phyloP scores from a whole-genome alignment of 2,797 vertebrate species.

The Lepilemur ruficaudatus region DNA sequence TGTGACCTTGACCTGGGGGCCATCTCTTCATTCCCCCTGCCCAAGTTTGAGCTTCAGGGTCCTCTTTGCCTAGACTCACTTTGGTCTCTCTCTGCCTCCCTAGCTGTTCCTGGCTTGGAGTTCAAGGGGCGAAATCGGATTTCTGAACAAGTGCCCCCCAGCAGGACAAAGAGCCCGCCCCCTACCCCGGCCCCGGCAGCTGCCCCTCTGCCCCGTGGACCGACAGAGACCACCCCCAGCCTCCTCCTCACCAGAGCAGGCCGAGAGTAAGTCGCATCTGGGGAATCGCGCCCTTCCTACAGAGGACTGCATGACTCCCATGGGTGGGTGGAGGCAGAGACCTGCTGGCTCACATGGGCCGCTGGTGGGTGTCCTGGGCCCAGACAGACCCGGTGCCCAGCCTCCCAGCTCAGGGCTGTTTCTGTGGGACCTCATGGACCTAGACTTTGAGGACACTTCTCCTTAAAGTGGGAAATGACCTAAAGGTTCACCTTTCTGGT shows the following conservation, averaged over 20 bases:
- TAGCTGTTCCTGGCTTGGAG: background rate
- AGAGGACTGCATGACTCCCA: too few species aligned
- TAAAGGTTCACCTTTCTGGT: background rate
- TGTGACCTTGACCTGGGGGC: background rate
- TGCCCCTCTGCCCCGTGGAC: constrained; percentile 67
- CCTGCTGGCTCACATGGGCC: background rate
- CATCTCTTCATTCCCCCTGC: rapidly evolving
- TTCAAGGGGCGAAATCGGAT: background rate
- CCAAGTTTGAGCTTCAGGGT: background rate
- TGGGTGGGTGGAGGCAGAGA: rapidly evolving
- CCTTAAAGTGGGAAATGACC: background rate
- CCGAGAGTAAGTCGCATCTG: constrained; percentile 78
- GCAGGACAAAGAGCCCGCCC: background rate
- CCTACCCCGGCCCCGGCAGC: background rate
- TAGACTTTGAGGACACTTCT: background rate
- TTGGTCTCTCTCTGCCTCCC: rapidly evolving
- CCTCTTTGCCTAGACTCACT: background rate
- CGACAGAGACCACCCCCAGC: background rate
- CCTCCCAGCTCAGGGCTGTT: background rate
- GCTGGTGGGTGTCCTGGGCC: too few species aligned
- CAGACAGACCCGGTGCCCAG: rapidly evolving
- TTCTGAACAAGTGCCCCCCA: background rate
- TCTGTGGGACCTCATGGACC: background rate
- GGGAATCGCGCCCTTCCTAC: rapidly evolving
- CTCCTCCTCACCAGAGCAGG: constrained; percentile 78